Evolutionary conservation across 2,797 vertebrate genomes (phyloP), one percentile per base, ranked within the genome.

Genomic region (Sebastes trivittatus): DNA sequence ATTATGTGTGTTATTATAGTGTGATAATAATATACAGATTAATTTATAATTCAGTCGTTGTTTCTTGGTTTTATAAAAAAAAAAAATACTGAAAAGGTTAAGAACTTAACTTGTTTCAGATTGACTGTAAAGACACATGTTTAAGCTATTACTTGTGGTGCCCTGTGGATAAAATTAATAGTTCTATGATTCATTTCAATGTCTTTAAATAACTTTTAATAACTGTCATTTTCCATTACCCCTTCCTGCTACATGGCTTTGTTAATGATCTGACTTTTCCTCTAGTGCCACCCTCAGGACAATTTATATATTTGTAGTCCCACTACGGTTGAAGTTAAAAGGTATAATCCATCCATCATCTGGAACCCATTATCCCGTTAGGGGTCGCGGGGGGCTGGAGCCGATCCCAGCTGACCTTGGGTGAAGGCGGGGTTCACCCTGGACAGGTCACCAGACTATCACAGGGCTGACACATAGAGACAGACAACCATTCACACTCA

Each of bases 241-340:
- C 11, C 29, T 52, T 56, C 14, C 38, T 72, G 13, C 25, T 42
- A 4, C 6, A 58, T 63, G 13, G 16, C 49, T 34, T 58, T 34
- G 14, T 49, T 73, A 20, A 69, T 10, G 36, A 11, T n/a, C 27
- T 52, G 4, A 22, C 54, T 58, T 67, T 65, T 32, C 42, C 66
- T 73, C n/a, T 73, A 34, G 29, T 75, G 62, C 68, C 68, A 66
- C 34, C 63, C 56, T 63, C 25, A 78, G 78, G 71, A 81, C 61
- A 71, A 11, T 11, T 4, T 20, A 20, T 7, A 65, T 6, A 77
- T 11, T 38, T 55, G 18, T 30, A 34, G 23, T 63, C 3, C 49
- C 7, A 22, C 20, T 61, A 36, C 46, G 25, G 11, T 23, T 36
- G 4, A 52, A 62, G 32, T 22, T 38, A 4, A 38, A 38, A 38